A percentile compares a stretch with the other conserved stretches of the same genome.
phyloP scores from a whole-genome alignment of 2,797 vertebrate genomes.

The Argentina silus region DNA sequence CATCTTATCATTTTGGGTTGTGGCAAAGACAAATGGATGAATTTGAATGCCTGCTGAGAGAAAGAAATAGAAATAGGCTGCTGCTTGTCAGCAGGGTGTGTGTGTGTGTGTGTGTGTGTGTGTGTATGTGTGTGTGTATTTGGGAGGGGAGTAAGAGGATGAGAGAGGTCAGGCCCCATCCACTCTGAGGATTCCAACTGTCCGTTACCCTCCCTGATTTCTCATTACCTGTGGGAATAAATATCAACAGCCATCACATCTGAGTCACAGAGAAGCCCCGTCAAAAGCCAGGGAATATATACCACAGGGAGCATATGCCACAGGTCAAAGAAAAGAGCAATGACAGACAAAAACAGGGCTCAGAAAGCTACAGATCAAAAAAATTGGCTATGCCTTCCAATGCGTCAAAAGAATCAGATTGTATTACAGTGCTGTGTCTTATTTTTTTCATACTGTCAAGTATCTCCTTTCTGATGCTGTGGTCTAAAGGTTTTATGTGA shows the following conservation, averaged over 20 bases:
- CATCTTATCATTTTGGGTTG: constrained; percentile 13
- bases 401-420: constrained; percentile 13
- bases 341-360: not conserved
- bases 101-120: constrained; percentile 5
- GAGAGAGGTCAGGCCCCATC: constrained; percentile 50
- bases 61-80: no score
- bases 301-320: not conserved
- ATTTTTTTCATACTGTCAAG: constrained; percentile 12
- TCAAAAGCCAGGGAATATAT: constrained; percentile 7
- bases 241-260: constrained; percentile 23
- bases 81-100: not conserved
- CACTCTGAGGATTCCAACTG: constrained; percentile 43
- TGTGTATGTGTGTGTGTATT: constrained; percentile 8
- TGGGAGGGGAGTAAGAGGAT: constrained; percentile 8
- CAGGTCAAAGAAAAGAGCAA: constrained; percentile 17
- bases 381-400: constrained; percentile 8
- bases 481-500: constrained; percentile 15
- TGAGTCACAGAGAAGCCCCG: not conserved
- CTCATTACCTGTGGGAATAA: constrained; percentile 44
- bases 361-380: not conserved
- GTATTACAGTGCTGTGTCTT: not conserved
- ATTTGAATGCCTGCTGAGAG: constrained; percentile 25
- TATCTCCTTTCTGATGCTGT: constrained; percentile 7
- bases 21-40: constrained; percentile 30
- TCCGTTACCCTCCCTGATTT: constrained; percentile 49